Percentiles rank a stretch among this genome's conserved stretches.
phyloP scores from a whole-genome alignment of 1,140 invertebrate species.

The Drosophila pallidifrons region DNA sequence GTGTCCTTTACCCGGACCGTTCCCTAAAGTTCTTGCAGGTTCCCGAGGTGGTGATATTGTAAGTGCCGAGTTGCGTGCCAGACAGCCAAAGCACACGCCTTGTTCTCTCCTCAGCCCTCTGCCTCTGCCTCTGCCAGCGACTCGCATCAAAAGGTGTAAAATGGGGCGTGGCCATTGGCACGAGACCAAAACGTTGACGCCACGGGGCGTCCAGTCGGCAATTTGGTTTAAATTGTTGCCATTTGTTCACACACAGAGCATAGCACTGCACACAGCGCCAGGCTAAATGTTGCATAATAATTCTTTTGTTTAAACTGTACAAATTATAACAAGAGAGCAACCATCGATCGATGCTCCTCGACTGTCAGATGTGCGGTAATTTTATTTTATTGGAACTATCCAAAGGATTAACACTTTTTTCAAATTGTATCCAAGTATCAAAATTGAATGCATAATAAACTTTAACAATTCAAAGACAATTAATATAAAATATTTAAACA shows the following conservation, averaged over 20 bases:
- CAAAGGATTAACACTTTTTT: too few relatives aligned
- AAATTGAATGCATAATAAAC: too few relatives aligned
- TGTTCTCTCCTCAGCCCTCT: background rate
- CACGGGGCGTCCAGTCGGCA: conserved; percentile 66
- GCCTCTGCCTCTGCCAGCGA: conserved; percentile 25
- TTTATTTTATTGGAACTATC: too few relatives aligned
- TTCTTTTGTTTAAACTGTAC: conserved; percentile 70
- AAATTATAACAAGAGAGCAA: conserved; percentile 74
- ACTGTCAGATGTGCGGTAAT: background rate
- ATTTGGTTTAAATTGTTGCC: conserved; percentile 80
- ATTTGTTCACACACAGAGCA: conserved; percentile 60
- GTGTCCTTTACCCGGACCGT: conserved; percentile 39
- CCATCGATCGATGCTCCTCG: background rate
- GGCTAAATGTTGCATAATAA: conserved; percentile 60
- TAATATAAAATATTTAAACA: too few relatives aligned
- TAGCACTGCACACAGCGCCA: conserved; percentile 1
- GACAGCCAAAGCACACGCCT: conserved; percentile 57
- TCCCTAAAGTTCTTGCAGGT: background rate
- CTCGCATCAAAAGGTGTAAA: conserved; percentile 70
- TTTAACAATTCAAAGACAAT: too few relatives aligned
- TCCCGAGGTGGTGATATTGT: conserved; percentile 42
- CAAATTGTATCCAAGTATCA: too few relatives aligned
- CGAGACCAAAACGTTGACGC: conserved; percentile 54
- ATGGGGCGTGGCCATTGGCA: conserved; percentile 60
- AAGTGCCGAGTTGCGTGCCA: conserved; percentile 76